Conservation (phyloP, 2,113 vertebrate species). For the Oreochromis tanganicae region DNA sequence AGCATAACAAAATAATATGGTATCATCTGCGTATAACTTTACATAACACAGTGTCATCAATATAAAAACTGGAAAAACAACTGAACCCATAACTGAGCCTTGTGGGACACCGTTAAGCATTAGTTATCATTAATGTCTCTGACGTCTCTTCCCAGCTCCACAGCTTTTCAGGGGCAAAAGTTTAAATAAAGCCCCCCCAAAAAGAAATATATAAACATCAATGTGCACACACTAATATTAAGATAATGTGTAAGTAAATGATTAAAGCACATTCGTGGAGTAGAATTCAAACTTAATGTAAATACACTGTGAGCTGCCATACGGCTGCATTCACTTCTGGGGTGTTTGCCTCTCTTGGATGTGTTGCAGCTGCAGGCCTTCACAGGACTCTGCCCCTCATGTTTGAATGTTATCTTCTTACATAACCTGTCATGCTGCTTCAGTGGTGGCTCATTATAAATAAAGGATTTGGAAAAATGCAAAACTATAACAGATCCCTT, state of each 20-base stretch:
- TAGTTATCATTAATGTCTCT: not conserved
- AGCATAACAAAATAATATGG: not conserved
- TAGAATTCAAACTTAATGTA: not conserved
- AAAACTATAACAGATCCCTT: not conserved
- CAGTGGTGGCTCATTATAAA: not conserved
- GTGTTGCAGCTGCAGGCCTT: not conserved
- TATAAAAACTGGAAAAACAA: not conserved
- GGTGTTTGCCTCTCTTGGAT: not conserved
- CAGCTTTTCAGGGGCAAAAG: not conserved
- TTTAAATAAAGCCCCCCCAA: not conserved
- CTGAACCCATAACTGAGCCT: not conserved
- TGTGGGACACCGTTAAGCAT: not conserved
- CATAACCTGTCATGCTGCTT: not conserved
- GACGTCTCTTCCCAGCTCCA: not conserved
- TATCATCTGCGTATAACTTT: not conserved
- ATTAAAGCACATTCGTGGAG: not conserved
- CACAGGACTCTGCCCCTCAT: not conserved
- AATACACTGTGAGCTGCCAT: not conserved
- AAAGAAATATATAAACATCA: not conserved
- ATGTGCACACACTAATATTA: not conserved
- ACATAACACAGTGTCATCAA: not conserved
- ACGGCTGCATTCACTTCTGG: not conserved
- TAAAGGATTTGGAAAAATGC: not conserved
- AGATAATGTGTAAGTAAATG: not conserved
- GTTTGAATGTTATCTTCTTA: not conserved